phyloP scores from a whole-genome alignment of 1,140 invertebrate genomes.

The Phenacoccus solenopsis region DNA sequence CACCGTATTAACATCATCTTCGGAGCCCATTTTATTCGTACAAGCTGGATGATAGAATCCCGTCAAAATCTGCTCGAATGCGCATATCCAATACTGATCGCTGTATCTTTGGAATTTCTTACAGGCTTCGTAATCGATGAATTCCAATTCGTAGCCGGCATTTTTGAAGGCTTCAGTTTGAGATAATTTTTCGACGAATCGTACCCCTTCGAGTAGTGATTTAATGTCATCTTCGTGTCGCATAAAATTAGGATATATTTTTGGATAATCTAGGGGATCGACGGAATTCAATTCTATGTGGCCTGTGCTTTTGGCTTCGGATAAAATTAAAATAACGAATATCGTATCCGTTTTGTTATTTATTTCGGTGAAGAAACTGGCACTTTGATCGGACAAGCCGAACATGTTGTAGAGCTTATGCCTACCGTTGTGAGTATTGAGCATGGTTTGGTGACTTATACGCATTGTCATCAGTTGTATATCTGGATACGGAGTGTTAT shows the following conservation, averaged over 20 bases:
- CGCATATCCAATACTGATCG: conserved; percentile 59
- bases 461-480: conserved; percentile 19
- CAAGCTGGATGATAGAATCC: conserved; percentile 43
- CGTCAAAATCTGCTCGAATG: conserved; percentile 35
- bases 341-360: conserved; percentile 4
- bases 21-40: conserved; percentile 50
- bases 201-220: conserved; percentile 36
- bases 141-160: conserved; percentile 43
- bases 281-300: conserved; percentile 38
- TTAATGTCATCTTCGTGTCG: conserved; percentile 37
- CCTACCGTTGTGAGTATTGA: neutral
- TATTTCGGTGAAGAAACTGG: neutral
- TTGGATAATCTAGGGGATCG: conserved; percentile 46
- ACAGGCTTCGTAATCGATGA: conserved; percentile 43
- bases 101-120: conserved; percentile 44
- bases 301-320: conserved; percentile 56
- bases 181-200: conserved; percentile 27
- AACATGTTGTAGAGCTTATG: conserved; percentile 10
- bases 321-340: conserved; percentile 39
- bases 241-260: conserved; percentile 56
- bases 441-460: conserved; percentile 9
- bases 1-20: conserved; percentile 40
- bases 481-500: conserved; percentile 5
- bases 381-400: conserved; percentile 8
- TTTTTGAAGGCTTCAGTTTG: conserved; percentile 30